phyloP scores from a whole-genome alignment of 2,113 vertebrate genomes.

The Peromyscus maniculatus region DNA sequence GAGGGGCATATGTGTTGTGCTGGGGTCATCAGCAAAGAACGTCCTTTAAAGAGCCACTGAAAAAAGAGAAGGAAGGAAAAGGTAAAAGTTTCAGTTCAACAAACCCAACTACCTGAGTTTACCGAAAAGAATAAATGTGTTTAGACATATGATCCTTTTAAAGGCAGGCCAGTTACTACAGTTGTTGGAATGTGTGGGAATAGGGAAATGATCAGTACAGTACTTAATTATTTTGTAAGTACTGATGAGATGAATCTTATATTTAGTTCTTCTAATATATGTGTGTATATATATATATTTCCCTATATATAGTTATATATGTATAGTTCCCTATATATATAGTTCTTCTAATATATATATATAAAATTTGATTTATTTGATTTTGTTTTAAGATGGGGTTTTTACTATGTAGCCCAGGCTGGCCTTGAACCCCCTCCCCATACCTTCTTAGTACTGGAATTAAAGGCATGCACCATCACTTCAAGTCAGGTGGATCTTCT shows the following conservation, averaged over 20 bases:
- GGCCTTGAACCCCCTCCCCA: not conserved
- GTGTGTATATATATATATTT: too few relatives aligned
- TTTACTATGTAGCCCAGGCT: not conserved
- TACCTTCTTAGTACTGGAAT: not conserved
- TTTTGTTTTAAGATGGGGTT: not conserved
- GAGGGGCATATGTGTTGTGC: not conserved
- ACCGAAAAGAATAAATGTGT: constrained; percentile 4
- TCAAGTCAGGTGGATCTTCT: not conserved
- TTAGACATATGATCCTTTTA: constrained; percentile 10
- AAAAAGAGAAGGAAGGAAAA: not conserved
- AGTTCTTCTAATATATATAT: not conserved
- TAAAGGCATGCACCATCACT: not conserved
- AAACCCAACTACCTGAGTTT: not conserved
- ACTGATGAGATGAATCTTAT: not conserved
- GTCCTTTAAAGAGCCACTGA: not conserved
- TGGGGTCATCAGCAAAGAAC: not conserved
- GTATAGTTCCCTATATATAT: too few relatives aligned
- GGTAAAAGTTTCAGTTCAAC: not conserved
- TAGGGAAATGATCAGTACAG: not conserved
- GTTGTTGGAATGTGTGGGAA: not conserved
- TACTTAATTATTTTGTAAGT: not conserved
- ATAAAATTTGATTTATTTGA: not conserved
- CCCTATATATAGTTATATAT: too few relatives aligned
- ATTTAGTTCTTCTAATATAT: not conserved
- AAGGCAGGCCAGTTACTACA: not conserved